Percentiles rank a stretch among this genome's conserved stretches.
Conservation (phyloP, 2,888 invertebrate species). For the Romanomermis culicivorax region DNA sequence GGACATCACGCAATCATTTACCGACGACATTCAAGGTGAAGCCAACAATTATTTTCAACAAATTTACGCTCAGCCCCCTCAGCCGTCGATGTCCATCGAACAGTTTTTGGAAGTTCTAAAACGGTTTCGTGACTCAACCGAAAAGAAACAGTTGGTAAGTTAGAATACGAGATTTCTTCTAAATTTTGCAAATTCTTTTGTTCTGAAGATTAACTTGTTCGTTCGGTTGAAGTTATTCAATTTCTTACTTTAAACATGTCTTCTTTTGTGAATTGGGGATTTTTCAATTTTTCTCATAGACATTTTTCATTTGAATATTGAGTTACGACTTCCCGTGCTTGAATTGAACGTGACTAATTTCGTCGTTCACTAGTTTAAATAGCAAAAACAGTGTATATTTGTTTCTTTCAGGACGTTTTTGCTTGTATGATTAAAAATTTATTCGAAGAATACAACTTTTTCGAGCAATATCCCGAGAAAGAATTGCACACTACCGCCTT, state of each 20-base stretch:
- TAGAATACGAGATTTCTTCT: no score
- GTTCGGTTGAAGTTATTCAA: no score
- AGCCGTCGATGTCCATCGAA: slow-evolving; percentile 51
- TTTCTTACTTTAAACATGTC: no score
- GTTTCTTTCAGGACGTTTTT: slow-evolving; percentile 44
- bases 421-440: slow-evolving; percentile 87
- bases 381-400: no score
- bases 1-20: slow-evolving; percentile 47
- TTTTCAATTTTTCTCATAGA: no score
- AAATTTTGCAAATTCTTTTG: no score
- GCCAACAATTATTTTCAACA: slow-evolving; percentile 95
- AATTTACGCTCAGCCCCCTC: slow-evolving; percentile 83
- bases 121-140: slow-evolving; percentile 72
- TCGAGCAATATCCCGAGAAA: slow-evolving; percentile 93
- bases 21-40: slow-evolving; percentile 93
- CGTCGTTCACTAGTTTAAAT: no score
- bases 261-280: no score
- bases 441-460: slow-evolving; percentile 94
- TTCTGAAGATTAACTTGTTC: no score
- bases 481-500: slow-evolving; percentile 91
- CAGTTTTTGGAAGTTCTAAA: slow-evolving; percentile 88
- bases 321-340: no score
- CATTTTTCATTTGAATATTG: no score
- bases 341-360: no score
- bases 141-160: slow-evolving; percentile 52